phyloP scores from a whole-genome alignment of 2,888 invertebrate species.

The Euspilapteryx auroguttella region DNA sequence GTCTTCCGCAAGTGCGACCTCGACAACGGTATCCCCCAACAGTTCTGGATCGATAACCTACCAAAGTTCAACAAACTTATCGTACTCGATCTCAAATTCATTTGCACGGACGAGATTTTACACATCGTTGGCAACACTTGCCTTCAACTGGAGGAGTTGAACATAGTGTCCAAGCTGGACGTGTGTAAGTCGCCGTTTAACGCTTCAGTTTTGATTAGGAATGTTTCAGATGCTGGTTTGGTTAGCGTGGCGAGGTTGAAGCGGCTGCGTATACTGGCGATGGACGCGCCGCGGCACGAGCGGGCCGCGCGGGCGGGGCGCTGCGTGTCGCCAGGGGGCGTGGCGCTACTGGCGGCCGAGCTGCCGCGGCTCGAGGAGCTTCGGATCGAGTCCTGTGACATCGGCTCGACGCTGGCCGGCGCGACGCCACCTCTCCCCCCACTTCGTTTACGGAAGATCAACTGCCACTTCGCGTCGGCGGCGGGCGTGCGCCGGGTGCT shows the following conservation, averaged over 20 bases:
- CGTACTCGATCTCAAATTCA: slow-evolving; percentile 47
- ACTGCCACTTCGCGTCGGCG: slow-evolving; percentile 46
- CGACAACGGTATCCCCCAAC: slow-evolving; percentile 40
- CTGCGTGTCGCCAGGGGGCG: slow-evolving; percentile 46
- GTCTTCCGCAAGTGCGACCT: slow-evolving; percentile 48
- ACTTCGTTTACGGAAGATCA: slow-evolving; percentile 40
- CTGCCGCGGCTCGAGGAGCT: slow-evolving; percentile 45
- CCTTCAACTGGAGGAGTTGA: slow-evolving; percentile 40
- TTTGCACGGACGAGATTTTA: slow-evolving; percentile 53
- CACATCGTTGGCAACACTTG: slow-evolving; percentile 36
- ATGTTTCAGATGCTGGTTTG: slow-evolving; percentile 47
- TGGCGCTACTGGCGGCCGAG: slow-evolving; percentile 34
- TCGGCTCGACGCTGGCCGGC: slow-evolving; percentile 45
- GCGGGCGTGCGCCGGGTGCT: slow-evolving; percentile 39
- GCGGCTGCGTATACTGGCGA: slow-evolving; percentile 33
- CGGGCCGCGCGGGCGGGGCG: slow-evolving; percentile 37
- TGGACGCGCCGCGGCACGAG: slow-evolving; percentile 51
- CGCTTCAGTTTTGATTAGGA: slow-evolving; percentile 45
- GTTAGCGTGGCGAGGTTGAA: slow-evolving; percentile 33
- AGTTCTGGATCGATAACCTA: slow-evolving; percentile 39
- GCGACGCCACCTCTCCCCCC: slow-evolving; percentile 32
- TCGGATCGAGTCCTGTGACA: slow-evolving; percentile 49
- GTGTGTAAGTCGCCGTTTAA: slow-evolving; percentile 47
- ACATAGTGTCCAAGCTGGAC: slow-evolving; percentile 50
- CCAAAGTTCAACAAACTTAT: slow-evolving; percentile 32